Evolutionary conservation across 1,140 invertebrate genomes (phyloP).

Genomic region (Chelonus insularis): DNA sequence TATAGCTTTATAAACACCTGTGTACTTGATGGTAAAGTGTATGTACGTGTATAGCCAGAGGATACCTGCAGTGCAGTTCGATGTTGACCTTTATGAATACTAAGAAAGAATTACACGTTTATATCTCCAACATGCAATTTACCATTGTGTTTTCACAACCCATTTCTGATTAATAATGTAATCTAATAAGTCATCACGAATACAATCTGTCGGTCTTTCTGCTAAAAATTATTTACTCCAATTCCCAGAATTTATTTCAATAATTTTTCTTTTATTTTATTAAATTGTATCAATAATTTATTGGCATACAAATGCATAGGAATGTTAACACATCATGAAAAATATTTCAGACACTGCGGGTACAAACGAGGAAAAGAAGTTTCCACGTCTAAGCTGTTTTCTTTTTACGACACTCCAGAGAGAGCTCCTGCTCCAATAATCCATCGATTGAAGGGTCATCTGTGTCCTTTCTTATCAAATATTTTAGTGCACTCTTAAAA

Average conservation of each 20-base stretch:
- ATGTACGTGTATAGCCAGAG: background rate
- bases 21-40: background rate
- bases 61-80: slow-evolving; percentile 21
- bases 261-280: background rate
- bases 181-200: slow-evolving; percentile 24
- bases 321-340: slow-evolving; percentile 33
- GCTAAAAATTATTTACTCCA: too few relatives aligned
- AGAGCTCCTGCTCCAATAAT: slow-evolving; percentile 33
- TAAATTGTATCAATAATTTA: background rate
- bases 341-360: slow-evolving; percentile 1
- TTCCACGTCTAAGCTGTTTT: slow-evolving; percentile 39
- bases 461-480: slow-evolving; percentile 27
- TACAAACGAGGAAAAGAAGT: slow-evolving; percentile 32
- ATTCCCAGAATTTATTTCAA: too few relatives aligned
- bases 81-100: slow-evolving; percentile 56
- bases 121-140: slow-evolving; percentile 45
- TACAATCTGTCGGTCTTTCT: background rate
- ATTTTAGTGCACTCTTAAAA: slow-evolving; percentile 26
- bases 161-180: slow-evolving; percentile 27
- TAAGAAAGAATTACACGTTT: slow-evolving; percentile 31
- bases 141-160: slow-evolving; percentile 24
- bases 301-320: background rate
- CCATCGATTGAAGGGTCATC: slow-evolving; percentile 28
- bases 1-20: too few relatives aligned
- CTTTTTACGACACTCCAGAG: slow-evolving; percentile 41